These are phyloP conservation scores for Sphaeridia pumilis DNA, from an alignment of 2,888 invertebrate genomes.

Conservation along the genomic window DNA sequence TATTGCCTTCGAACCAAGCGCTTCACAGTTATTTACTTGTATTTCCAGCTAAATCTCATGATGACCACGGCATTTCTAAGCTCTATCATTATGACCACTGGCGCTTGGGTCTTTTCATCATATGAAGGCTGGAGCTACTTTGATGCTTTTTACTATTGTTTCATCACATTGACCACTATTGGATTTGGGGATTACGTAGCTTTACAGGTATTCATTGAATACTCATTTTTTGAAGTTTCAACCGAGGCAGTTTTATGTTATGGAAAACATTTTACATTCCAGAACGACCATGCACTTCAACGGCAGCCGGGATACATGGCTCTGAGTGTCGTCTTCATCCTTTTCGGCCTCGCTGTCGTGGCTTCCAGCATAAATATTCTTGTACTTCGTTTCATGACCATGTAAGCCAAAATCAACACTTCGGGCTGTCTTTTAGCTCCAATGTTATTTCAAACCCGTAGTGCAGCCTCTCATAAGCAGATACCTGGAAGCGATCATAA, in stretches of 20 bases:
- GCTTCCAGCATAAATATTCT: conserved; percentile 56
- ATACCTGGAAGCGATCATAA: background rate
- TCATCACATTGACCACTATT: conserved; percentile 96
- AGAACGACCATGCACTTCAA: conserved; percentile 89
- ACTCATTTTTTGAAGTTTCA: no score
- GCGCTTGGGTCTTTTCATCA: conserved; percentile 84
- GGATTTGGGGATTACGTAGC: conserved; percentile 99
- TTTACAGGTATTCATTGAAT: conserved; percentile 71
- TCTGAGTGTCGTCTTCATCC: conserved; percentile 88
- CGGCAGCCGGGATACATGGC: conserved; percentile 94
- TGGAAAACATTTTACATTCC: conserved; percentile 40
- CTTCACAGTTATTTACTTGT: no score
- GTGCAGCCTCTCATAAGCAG: no score
- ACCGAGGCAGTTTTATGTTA: background rate
- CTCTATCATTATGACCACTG: conserved; percentile 84
- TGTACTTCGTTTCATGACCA: conserved; percentile 35
- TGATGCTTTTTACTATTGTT: conserved; percentile 95
- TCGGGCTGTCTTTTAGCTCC: no score
- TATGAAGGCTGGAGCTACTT: conserved; percentile 97
- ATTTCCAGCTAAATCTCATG: conserved; percentile 87
- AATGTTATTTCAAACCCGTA: no score
- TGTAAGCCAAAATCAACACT: conserved; percentile 27
- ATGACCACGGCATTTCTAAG: conserved; percentile 82
- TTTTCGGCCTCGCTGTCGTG: conserved; percentile 94
- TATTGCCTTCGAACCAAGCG: no score